A percentile compares a stretch with the other conserved stretches of the same genome.
Conservation (phyloP, 2,113 vertebrate species). For the Gobius niger region DNA sequence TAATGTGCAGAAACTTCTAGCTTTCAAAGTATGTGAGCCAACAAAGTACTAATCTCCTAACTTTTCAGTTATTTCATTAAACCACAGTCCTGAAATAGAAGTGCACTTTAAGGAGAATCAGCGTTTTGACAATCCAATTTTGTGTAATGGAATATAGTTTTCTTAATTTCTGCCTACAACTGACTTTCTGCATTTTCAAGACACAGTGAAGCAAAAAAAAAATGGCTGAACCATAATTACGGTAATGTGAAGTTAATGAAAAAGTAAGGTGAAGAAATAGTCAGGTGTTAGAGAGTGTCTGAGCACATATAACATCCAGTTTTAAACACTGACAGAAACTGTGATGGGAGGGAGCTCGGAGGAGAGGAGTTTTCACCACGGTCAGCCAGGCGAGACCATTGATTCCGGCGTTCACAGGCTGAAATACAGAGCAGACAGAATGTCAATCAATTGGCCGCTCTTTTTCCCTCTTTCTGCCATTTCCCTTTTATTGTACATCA, state of each 20-base stretch:
- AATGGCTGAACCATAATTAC: neutral
- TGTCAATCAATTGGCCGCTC: constrained; percentile 34
- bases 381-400: constrained; percentile 38
- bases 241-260: neutral
- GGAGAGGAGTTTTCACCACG: constrained; percentile 24
- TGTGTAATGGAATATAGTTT: constrained; percentile 7
- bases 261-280: neutral
- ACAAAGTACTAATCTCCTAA: neutral
- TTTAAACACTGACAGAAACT: constrained; percentile 18
- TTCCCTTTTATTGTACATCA: constrained; percentile 11
- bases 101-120: neutral
- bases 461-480: constrained; percentile 14
- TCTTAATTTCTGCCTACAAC: neutral
- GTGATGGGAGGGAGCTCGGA: neutral
- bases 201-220: neutral
- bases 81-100: neutral
- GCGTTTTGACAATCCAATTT: constrained; percentile 5
- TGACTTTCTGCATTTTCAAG: neutral
- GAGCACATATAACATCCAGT: neutral
- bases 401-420: constrained; percentile 32
- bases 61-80: constrained; percentile 5
- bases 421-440: constrained; percentile 36
- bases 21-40: neutral
- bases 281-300: no score
- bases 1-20: neutral